A percentile compares a stretch with the other conserved stretches of the same genome.
phyloP scores from a whole-genome alignment of 2,113 vertebrate genomes.

The Leptocoma aspasia region DNA sequence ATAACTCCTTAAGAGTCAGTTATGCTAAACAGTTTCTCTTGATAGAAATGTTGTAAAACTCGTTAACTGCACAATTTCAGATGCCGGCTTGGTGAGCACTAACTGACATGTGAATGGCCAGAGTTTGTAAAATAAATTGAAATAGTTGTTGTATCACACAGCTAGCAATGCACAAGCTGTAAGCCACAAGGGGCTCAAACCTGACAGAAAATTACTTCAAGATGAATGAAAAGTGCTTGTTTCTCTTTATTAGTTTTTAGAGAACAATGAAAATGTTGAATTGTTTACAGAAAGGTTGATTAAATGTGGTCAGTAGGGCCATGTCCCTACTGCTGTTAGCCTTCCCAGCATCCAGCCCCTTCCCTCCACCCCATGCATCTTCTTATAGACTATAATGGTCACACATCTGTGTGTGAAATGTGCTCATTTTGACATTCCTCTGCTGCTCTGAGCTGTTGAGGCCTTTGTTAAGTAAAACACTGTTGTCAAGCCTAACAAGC shows the following conservation, averaged over 20 bases:
- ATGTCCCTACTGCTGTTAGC: conserved; percentile 71
- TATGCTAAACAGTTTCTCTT: conserved; percentile 87
- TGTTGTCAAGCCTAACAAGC: conserved; percentile 90
- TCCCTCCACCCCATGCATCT: conserved; percentile 75
- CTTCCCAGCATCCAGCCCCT: conserved; percentile 62
- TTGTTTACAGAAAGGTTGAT: conserved; percentile 83
- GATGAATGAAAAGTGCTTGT: conserved; percentile 83
- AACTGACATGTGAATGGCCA: conserved; percentile 82
- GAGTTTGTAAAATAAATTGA: conserved; percentile 85
- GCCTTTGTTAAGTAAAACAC: conserved; percentile 88
- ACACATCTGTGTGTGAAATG: conserved; percentile 98
- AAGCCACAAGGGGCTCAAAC: conserved; percentile 79
- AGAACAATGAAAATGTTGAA: conserved; percentile 84
- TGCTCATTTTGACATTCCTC: conserved; percentile 93
- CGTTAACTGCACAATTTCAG: conserved; percentile 84
- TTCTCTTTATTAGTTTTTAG: conserved; percentile 87
- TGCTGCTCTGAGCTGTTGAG: conserved; percentile 80
- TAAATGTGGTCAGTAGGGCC: conserved; percentile 80
- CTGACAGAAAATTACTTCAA: conserved; percentile 84
- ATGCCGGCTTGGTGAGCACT: conserved; percentile 78
- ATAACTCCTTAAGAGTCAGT: conserved; percentile 87
- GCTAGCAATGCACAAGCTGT: conserved; percentile 75
- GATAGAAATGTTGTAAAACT: conserved; percentile 87
- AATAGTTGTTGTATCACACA: conserved; percentile 81
- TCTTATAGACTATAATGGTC: conserved; percentile 85